A percentile compares a stretch with the other conserved stretches of the same genome.
Conservation (phyloP, 2,113 vertebrate species). For the Mastomys natalensis region DNA sequence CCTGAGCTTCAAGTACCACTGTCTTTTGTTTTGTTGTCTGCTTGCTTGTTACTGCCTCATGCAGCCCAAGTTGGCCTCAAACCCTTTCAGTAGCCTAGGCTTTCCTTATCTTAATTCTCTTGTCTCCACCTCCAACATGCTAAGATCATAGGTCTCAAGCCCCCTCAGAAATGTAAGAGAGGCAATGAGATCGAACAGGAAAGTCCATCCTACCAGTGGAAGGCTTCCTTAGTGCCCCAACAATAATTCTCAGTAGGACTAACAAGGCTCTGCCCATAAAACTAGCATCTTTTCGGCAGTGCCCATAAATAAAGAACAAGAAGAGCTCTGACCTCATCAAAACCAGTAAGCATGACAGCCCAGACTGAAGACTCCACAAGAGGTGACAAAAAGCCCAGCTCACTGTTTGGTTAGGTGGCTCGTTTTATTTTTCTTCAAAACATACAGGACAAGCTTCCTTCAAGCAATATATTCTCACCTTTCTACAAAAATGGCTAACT, state of each 20-base stretch:
- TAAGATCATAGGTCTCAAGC: background rate
- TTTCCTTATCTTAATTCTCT: background rate
- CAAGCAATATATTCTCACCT: background rate
- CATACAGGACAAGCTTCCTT: background rate
- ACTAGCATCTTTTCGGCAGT: background rate
- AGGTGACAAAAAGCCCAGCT: background rate
- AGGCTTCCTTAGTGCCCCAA: background rate
- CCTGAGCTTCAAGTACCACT: background rate
- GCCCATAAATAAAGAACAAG: background rate
- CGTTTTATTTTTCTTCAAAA: background rate
- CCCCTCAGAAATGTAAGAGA: background rate
- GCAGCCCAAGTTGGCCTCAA: background rate
- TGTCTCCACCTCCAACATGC: background rate
- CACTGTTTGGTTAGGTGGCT: background rate
- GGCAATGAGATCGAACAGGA: background rate
- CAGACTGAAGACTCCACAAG: background rate
- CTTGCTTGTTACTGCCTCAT: background rate
- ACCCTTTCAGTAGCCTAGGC: background rate
- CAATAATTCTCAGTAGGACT: background rate
- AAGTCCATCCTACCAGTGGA: background rate
- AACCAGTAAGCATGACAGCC: background rate
- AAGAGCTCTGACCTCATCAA: background rate
- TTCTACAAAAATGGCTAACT: background rate
- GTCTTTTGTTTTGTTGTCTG: background rate
- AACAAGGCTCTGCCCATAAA: background rate